Evolutionary conservation across 2,888 invertebrate species (phyloP).

Genomic region (Drosophila pseudotakahashii): DNA sequence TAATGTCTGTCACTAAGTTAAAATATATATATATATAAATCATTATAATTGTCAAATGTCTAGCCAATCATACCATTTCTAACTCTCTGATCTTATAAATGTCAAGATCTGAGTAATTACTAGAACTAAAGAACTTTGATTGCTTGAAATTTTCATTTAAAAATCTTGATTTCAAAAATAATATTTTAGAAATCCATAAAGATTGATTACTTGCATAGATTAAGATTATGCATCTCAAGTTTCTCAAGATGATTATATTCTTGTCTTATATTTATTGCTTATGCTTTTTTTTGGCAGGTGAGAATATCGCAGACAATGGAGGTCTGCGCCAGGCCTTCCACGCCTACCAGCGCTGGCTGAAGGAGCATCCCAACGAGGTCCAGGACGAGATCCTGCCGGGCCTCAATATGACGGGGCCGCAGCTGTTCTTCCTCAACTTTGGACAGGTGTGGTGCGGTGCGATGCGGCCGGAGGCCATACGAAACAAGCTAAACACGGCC

Average conservation of each 20-base stretch:
- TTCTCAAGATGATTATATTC: neutral
- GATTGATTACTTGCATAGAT: too few species aligned
- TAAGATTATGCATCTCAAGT: too few species aligned
- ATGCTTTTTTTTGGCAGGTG: slow-evolving; percentile 81
- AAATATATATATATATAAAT: too few species aligned
- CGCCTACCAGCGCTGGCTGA: slow-evolving; percentile 92
- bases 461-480: slow-evolving; percentile 91
- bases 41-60: too few species aligned
- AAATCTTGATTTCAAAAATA: too few species aligned
- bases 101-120: too few species aligned
- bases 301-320: slow-evolving; percentile 98
- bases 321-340: slow-evolving; percentile 96
- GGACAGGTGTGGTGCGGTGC: slow-evolving; percentile 94
- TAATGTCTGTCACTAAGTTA: neutral
- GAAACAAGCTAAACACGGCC: slow-evolving; percentile 92
- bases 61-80: too few species aligned
- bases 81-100: too few species aligned
- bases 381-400: slow-evolving; percentile 88
- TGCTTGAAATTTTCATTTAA: too few species aligned
- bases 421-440: slow-evolving; percentile 95
- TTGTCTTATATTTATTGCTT: neutral
- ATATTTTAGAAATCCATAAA: too few species aligned
- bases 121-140: too few species aligned
- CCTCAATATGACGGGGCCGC: slow-evolving; percentile 90
- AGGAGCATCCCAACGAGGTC: slow-evolving; percentile 86